These are phyloP conservation scores for Phyllotreta striolata DNA, from an alignment of 2,888 invertebrate genomes.

Conservation along the genomic window DNA sequence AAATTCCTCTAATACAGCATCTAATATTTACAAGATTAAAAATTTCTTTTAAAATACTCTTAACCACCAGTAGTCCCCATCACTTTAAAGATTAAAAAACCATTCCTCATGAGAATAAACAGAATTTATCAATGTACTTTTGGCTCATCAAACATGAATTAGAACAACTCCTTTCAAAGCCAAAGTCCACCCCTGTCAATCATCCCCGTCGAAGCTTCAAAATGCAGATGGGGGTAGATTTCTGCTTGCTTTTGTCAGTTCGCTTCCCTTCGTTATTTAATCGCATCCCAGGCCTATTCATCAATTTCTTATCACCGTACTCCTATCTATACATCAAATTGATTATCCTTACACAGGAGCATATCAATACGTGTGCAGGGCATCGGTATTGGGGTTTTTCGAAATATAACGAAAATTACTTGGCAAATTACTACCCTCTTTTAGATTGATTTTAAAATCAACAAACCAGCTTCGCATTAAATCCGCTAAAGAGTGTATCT, in stretches of 20 bases:
- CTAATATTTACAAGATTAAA: neutral
- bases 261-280: slow-evolving; percentile 48
- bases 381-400: no score
- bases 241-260: slow-evolving; percentile 49
- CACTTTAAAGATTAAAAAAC: no score
- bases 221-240: slow-evolving; percentile 53
- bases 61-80: no score
- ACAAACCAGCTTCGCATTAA: no score
- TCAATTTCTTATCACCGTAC: slow-evolving; percentile 50
- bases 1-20: neutral
- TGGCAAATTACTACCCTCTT: no score
- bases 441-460: no score
- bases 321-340: slow-evolving; percentile 40
- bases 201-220: slow-evolving; percentile 48
- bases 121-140: no score
- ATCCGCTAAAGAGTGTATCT: no score
- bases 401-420: no score
- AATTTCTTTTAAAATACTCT: no score
- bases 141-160: neutral
- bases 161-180: neutral
- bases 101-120: no score
- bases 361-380: neutral
- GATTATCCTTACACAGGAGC: slow-evolving; percentile 29
- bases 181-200: slow-evolving; percentile 30
- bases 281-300: slow-evolving; percentile 52